phyloP scores from a whole-genome alignment of 2,113 vertebrate species.

The Cebus imitator region DNA sequence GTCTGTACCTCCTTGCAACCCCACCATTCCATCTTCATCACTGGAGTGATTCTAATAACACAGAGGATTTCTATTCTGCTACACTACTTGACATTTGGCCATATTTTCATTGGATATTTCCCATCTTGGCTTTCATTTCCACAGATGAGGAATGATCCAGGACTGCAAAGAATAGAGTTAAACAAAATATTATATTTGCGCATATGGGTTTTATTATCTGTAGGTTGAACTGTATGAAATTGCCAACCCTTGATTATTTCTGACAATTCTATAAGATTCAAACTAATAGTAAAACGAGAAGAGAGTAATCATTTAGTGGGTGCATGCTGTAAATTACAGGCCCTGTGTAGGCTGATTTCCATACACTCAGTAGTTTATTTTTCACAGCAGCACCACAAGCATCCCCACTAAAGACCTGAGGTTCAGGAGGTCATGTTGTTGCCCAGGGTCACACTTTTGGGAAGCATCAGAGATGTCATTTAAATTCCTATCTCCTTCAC shows the following conservation, averaged over 20 bases:
- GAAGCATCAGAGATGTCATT: rapidly evolving
- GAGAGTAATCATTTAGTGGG: rapidly evolving
- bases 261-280: background rate
- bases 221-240: background rate
- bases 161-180: background rate
- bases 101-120: background rate
- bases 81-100: background rate
- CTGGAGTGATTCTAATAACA: rapidly evolving
- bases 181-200: background rate
- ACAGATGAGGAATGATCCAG: background rate
- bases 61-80: rapidly evolving
- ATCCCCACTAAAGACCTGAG: background rate
- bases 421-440: rapidly evolving
- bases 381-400: rapidly evolving
- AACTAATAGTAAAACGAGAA: background rate
- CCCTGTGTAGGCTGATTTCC: rapidly evolving
- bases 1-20: no score
- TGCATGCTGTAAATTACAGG: rapidly evolving
- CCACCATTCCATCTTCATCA: background rate
- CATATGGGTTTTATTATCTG: background rate
- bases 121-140: no score
- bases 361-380: no score
- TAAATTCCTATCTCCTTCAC: background rate
- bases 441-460: background rate
- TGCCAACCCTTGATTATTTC: background rate